Evolutionary conservation across 2,888 invertebrate genomes (phyloP), one percentile per base, ranked within the genome.

Genomic region (Cerceris ruficornis): DNA sequence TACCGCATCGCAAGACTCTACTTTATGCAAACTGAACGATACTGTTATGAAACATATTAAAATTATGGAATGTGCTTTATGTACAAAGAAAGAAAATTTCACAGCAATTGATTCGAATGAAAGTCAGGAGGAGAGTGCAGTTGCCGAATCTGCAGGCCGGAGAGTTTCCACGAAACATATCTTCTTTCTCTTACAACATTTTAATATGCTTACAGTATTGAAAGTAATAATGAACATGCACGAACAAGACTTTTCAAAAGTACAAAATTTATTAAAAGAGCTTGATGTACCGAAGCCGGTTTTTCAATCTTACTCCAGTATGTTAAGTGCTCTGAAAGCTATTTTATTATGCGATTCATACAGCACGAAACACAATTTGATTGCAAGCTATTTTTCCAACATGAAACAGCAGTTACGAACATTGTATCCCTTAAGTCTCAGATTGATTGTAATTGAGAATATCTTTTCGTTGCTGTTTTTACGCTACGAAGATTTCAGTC

Each of bases 381-480:
- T 88, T 14, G 71, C 76, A 7, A 81, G 77, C 11, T 68, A 85
- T 43, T 88, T 86, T 28, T 52, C 60, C 5, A 83, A 89, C 11
- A 86, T 90, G 87, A 81, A 84, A 67, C 75, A 72, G 60, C 67
- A 85, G 6, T 43, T 91, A 6, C 81, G 86, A 50, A 71, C 76
- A 7, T 77, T 91, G 43, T 77, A 80, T 58, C 88, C 91, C 0
- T 67, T 91, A 7, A 64, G 70, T 55, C 57, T 88, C 28, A 83
- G 90, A 70, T 42, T 94, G 0, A 95, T 96, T 92, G 93, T 96
- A 0, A 93, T 96, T 69, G 96, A 96, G 90, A 95, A 96, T 90
- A 94, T 96, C 81, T 96, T 96, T 90, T 94, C 95, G 0, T 93
- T 96, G 83, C 93, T 96, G 52, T 96, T 96, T 91, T 87, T 96